Conservation (phyloP, 2,797 vertebrate species). For the Varecia variegata region DNA sequence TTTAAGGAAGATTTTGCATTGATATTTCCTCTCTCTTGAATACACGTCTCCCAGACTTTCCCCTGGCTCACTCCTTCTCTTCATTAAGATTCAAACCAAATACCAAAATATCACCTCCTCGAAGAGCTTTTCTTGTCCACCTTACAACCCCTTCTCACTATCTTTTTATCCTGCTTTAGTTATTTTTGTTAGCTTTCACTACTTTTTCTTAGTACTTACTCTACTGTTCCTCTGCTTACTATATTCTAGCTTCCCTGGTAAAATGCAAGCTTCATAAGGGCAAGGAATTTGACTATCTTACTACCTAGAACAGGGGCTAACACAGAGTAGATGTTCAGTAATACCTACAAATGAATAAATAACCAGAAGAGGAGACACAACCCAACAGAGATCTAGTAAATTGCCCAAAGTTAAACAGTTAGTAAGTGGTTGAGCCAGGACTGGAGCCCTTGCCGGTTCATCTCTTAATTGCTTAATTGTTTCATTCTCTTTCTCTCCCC, state of each 20-base stretch:
- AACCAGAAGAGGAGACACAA: background rate
- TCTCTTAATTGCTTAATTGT: background rate
- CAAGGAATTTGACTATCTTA: background rate
- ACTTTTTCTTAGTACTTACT: background rate
- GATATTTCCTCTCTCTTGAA: background rate
- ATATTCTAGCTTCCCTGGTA: background rate
- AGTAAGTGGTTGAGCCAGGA: accelerated
- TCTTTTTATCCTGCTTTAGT: background rate
- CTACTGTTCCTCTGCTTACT: background rate
- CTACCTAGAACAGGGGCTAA: background rate
- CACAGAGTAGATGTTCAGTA: background rate
- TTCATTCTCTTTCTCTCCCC: background rate
- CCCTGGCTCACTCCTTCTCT: background rate
- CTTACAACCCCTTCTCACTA: background rate
- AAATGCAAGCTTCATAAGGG: background rate
- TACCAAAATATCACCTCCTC: background rate
- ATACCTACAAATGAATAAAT: background rate
- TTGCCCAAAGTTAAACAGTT: background rate
- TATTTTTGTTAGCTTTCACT: background rate
- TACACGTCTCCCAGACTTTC: background rate
- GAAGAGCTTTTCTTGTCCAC: background rate
- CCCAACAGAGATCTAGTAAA: background rate
- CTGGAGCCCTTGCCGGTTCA: background rate
- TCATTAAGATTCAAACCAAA: background rate
- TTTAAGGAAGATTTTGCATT: background rate